Conservation (phyloP, 1,140 invertebrate species). For the Ips typographus region DNA sequence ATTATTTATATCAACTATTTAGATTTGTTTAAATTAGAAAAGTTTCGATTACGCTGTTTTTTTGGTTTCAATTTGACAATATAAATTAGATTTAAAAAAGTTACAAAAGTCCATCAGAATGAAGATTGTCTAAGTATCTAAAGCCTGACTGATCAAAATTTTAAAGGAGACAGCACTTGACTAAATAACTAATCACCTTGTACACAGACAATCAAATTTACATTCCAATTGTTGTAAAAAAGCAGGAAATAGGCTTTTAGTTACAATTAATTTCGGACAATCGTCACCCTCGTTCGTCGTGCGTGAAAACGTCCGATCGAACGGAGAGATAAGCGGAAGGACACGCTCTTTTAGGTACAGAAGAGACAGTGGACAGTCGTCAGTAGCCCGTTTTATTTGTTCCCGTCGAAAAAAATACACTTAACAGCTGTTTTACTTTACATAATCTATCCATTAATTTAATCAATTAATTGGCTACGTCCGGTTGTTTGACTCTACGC, state of each 20-base stretch:
- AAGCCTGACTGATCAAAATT: no score
- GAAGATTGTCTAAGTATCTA: no score
- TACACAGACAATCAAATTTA: conserved; percentile 13
- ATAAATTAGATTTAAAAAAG: no score
- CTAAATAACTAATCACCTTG: no score
- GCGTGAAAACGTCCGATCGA: conserved; percentile 29
- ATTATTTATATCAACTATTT: no score
- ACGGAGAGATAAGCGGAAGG: conserved; percentile 22
- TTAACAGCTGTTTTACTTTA: conserved; percentile 28
- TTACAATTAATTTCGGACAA: conserved; percentile 24
- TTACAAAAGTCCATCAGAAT: no score
- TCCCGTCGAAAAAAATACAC: conserved; percentile 1
- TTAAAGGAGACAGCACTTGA: no score
- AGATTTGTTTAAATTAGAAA: no score
- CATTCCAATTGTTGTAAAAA: conserved; percentile 8
- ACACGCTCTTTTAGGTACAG: conserved; percentile 28
- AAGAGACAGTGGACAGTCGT: conserved; percentile 15
- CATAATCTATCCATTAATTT: conserved; percentile 13
- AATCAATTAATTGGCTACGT: conserved; percentile 11
- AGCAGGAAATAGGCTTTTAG: conserved; percentile 24
- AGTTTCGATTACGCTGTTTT: no score
- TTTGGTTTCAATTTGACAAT: no score
- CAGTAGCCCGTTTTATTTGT: conserved; percentile 27
- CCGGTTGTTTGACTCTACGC: conserved; percentile 4
- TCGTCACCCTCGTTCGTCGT: conserved; percentile 29